Percentiles rank a stretch among this genome's conserved stretches.
Evolutionary conservation across 1,140 invertebrate species (phyloP).

Genomic region (Hestina assimilis): DNA sequence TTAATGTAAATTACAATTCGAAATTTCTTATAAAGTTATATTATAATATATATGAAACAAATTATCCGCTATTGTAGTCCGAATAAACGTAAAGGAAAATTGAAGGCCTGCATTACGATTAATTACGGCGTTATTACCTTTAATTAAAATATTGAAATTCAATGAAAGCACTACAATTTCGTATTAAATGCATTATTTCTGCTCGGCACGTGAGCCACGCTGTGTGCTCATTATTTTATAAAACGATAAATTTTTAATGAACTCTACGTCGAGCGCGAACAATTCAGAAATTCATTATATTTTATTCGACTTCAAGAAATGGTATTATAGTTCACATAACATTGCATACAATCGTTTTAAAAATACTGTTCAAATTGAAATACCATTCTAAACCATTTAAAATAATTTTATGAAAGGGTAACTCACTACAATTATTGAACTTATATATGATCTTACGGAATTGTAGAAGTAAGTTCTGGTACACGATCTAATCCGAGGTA

Average conservation of each 20-base stretch:
- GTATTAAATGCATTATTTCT: constrained; percentile 44
- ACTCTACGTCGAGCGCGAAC: constrained; percentile 14
- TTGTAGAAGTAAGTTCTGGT: constrained; percentile 23
- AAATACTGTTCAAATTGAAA: too few relatives aligned
- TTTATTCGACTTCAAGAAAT: background rate
- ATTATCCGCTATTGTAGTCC: background rate
- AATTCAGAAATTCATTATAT: constrained; percentile 6
- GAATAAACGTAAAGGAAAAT: constrained; percentile 10
- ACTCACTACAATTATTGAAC: too few relatives aligned
- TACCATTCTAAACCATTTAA: too few relatives aligned
- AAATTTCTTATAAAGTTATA: too few relatives aligned
- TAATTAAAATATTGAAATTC: constrained; percentile 49
- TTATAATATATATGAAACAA: background rate
- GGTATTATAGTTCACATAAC: background rate
- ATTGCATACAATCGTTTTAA: background rate
- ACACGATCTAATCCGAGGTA: constrained; percentile 60
- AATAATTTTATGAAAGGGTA: too few relatives aligned
- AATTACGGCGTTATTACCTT: constrained; percentile 32
- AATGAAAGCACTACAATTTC: constrained; percentile 42
- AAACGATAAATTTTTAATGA: constrained; percentile 48
- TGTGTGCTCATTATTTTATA: constrained; percentile 41
- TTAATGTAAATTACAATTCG: too few relatives aligned
- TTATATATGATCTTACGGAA: background rate
- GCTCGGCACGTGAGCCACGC: constrained; percentile 28
- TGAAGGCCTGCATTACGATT: constrained; percentile 25